Conservation (phyloP, 2,797 vertebrate genomes). For the Acrocephalus scirpaceus region DNA sequence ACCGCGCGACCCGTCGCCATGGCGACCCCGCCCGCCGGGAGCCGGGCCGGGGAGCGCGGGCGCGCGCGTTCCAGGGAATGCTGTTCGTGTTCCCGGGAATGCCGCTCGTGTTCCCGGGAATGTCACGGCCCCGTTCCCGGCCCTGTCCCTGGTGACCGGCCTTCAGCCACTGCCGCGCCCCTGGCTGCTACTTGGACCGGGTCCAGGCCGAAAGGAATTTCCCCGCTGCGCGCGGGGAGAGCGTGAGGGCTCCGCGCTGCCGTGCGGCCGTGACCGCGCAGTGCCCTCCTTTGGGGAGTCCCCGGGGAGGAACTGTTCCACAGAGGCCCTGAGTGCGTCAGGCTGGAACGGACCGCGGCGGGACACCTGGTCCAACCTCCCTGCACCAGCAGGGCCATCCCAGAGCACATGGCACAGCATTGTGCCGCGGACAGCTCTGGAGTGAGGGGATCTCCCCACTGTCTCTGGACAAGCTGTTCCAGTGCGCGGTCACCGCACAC, state of each 20-base stretch:
- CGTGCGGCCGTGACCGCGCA: rapidly evolving
- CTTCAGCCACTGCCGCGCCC: too few species aligned
- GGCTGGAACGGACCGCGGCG: neutral
- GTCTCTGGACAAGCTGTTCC: neutral
- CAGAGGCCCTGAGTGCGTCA: rapidly evolving
- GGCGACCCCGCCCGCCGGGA: neutral
- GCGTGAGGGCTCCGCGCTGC: rapidly evolving
- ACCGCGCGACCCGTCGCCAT: neutral
- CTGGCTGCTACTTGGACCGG: neutral
- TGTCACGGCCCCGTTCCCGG: neutral
- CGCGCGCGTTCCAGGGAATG: neutral
- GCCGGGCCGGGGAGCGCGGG: neutral
- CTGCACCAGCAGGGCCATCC: neutral
- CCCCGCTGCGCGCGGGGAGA: rapidly evolving
- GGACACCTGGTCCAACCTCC: neutral
- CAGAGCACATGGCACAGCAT: rapidly evolving
- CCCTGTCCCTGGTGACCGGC: too few species aligned
- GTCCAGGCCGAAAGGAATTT: rapidly evolving
- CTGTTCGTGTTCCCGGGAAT: neutral
- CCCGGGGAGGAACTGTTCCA: rapidly evolving
- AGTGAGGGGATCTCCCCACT: neutral
- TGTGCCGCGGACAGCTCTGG: neutral
- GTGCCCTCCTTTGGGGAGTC: neutral
- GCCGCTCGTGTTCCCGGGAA: neutral
- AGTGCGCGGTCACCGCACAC: neutral